Conservation (phyloP, 2,797 vertebrate species). For the Peromyscus attwateri region DNA sequence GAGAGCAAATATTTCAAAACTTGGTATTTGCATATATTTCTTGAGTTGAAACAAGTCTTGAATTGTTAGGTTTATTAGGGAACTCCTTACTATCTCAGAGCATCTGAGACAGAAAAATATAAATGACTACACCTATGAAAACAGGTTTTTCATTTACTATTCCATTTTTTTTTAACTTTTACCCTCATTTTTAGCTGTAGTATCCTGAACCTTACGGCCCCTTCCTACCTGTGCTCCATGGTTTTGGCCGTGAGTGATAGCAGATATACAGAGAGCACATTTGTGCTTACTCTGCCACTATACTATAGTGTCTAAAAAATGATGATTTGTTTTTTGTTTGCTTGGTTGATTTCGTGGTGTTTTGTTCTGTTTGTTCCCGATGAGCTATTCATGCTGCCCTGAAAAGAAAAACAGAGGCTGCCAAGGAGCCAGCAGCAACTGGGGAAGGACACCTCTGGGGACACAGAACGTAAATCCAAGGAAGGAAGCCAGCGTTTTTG, state of each 20-base stretch:
- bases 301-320: slow-evolving; percentile 70
- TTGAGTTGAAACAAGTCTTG: slow-evolving; percentile 24
- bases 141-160: not conserved
- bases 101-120: not conserved
- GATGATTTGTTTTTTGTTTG: not conserved
- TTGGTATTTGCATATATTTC: not conserved
- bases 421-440: not conserved
- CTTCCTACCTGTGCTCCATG: not conserved
- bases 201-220: not conserved
- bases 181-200: not conserved
- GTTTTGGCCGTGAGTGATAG: not conserved
- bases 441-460: slow-evolving; percentile 64
- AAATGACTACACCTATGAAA: not conserved
- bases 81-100: slow-evolving; percentile 22
- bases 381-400: slow-evolving; percentile 75
- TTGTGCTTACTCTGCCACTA: slow-evolving; percentile 68
- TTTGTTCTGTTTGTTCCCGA: not conserved
- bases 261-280: slow-evolving; percentile 16
- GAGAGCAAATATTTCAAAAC: not conserved
- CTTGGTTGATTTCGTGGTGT: not conserved
- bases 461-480: slow-evolving; percentile 25
- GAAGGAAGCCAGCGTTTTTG: slow-evolving; percentile 6
- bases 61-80: not conserved
- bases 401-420: slow-evolving; percentile 64
- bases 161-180: not conserved